Base-by-base conservation (phyloP, 2,888 invertebrate genomes). In the Phasia obesa region DNA sequence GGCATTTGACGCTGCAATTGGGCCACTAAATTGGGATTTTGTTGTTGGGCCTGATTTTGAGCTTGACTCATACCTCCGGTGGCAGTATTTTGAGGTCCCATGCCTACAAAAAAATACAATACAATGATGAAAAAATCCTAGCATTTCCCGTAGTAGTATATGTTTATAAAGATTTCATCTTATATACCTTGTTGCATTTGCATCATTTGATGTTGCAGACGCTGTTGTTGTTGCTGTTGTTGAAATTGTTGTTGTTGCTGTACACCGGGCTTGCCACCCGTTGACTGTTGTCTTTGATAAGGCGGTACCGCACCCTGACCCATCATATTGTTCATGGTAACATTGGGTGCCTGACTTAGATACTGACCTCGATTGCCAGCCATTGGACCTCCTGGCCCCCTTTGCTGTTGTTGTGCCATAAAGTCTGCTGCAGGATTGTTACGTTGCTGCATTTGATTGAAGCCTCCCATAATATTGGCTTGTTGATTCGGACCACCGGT, bases 341-440 rank as follows among this genome's bases (percentile, higher is more conserved):
- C 97, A 89, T 97, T 97, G 1, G 97, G 96, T 3, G 96, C 95
- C 92, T 95, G 93, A 88, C 89, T 90, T 88, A 91, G 90, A 70
- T 91, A 91, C 77, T 92, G 91, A 0, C 89, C 89, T 2, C 92
- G 88, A 86, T 90, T 91, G 11, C 88, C 89, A 59, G 88, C 88
- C 87, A 90, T 89, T n/a, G 86, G 62, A 11, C 77, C 85, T 4
- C 76, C 76, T 2, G 87, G 88, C 1, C 89, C 88, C 53, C 89
- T 90, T 55, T 86, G 87, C 42, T 85, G 85, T 38, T 86, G 86
- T 71, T 88, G 88, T 0, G 86, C 86, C 85, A 92, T 87, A 76
- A 90, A 91, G 64, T 91, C 92, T 5, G 87, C 92, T 5, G 87
- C 87, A 31, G 90, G 89, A 81, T 88, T 90, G 80, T 87, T 90